Conservation (phyloP, 2,888 invertebrate species). For the Orchestes rusci region DNA sequence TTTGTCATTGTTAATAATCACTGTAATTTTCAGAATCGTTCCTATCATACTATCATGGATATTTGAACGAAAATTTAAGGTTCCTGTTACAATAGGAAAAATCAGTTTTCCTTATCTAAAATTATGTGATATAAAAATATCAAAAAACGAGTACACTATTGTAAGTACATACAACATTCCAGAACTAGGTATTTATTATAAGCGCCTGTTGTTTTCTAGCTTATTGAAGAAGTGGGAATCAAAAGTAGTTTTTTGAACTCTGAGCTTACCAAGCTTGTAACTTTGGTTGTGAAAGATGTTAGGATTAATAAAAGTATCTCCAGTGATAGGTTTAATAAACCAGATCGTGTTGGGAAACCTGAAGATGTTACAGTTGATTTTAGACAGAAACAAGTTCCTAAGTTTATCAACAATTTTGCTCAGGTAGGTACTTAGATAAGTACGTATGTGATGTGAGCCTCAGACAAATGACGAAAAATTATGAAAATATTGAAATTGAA, state of each 20-base stretch:
- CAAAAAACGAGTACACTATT: constrained; percentile 58
- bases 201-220: constrained; percentile 49
- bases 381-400: constrained; percentile 67
- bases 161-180: constrained; percentile 29
- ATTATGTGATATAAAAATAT: constrained; percentile 71
- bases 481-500: no score
- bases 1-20: constrained; percentile 2
- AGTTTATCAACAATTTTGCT: constrained; percentile 73
- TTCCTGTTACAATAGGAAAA: constrained; percentile 71
- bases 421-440: constrained; percentile 56
- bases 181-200: not conserved
- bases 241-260: constrained; percentile 84
- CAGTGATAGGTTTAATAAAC: not conserved
- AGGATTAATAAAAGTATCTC: constrained; percentile 70
- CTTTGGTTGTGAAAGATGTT: constrained; percentile 74
- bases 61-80: constrained; percentile 70
- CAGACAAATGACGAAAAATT: no score
- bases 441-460: no score
- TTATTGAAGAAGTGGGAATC: constrained; percentile 77
- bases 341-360: constrained; percentile 12
- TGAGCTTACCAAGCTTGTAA: constrained; percentile 76
- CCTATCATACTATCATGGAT: constrained; percentile 73
- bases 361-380: constrained; percentile 48
- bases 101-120: constrained; percentile 75
- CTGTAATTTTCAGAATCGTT: constrained; percentile 55